phyloP scores from a whole-genome alignment of 2,113 vertebrate genomes.

The Setophaga petechia region DNA sequence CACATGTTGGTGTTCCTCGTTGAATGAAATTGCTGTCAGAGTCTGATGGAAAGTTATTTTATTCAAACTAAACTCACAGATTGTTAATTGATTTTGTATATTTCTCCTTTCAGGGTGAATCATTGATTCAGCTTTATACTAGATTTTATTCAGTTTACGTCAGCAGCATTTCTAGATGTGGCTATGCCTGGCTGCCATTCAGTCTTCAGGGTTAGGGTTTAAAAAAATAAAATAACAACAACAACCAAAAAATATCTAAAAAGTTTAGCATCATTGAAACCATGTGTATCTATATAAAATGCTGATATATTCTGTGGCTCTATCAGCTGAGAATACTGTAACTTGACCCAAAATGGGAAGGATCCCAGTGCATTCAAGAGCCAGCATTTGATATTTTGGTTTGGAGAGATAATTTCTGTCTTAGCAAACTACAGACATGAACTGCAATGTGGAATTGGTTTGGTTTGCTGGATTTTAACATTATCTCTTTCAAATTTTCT shows the following conservation, averaged over 20 bases:
- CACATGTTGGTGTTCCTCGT: not conserved
- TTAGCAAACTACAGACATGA: constrained; percentile 4
- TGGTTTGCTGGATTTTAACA: not conserved
- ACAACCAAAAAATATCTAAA: constrained; percentile 45
- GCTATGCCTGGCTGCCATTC: constrained; percentile 76
- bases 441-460: not conserved
- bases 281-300: constrained; percentile 67
- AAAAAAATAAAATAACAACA: not conserved
- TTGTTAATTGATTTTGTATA: constrained; percentile 61
- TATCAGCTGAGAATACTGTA: constrained; percentile 60
- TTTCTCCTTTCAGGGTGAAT: constrained; percentile 40
- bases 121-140: constrained; percentile 48
- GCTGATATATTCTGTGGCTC: constrained; percentile 48
- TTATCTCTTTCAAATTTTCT: not conserved
- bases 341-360: constrained; percentile 44
- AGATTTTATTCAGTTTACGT: constrained; percentile 65
- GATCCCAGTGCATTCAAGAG: not conserved
- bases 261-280: constrained; percentile 73
- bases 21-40: constrained; percentile 9
- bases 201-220: constrained; percentile 63
- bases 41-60: not conserved
- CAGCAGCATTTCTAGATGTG: constrained; percentile 70
- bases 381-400: constrained; percentile 38
- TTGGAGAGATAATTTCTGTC: constrained; percentile 55
- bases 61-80: not conserved